Base-by-base conservation (phyloP, 2,888 invertebrate genomes). In the Netelia virgata region DNA sequence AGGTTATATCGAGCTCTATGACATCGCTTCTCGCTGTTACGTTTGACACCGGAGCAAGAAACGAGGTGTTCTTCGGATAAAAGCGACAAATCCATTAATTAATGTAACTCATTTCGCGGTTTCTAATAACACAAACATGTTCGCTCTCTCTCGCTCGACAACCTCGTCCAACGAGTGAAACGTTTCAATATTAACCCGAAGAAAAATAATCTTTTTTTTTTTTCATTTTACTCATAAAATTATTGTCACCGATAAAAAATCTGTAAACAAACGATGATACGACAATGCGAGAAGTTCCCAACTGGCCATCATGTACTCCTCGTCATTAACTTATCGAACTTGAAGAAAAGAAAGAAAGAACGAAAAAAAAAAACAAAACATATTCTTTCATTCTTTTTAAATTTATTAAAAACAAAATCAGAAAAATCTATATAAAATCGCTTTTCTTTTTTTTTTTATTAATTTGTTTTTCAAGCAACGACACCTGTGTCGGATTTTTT, bases 401-500 rank as follows among this genome's bases (percentile, higher is more conserved):
- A 47, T 14, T 47, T 10, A 1, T 11, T 47, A 1, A 10, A 47
- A 28, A 5, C 6, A 28, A 28, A 28, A 28, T 28, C 28, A 28
- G 28, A 28, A 28, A 5, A 5, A 5, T 28, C 5, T 28, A 28
- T 3, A 28, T 5, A 28, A 28, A 28, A 28, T 28, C 3, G 5
- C 6, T 55, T 14, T 55, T n/a, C 14, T 16, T 1, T 55, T n/a
- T 55, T 16, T 18, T 16, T 3, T 55, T 16, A 1, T 55, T 55
- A 1, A 1, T 61, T 23, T 61, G 11, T 0, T 23, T 23, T 18
- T 23, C n/a, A 5, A 57, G 10, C 16, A 18, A 57, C 16, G 9
- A 57, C 16, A 57, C 11, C 14, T 47, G 47, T 47, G 10, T 9
- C n/a, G n/a, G 23, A 61, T 41, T 72, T 43, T 64, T 64, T 72